Conservation (phyloP, 2,888 invertebrate genomes). For the Steinernema scapterisci region DNA sequence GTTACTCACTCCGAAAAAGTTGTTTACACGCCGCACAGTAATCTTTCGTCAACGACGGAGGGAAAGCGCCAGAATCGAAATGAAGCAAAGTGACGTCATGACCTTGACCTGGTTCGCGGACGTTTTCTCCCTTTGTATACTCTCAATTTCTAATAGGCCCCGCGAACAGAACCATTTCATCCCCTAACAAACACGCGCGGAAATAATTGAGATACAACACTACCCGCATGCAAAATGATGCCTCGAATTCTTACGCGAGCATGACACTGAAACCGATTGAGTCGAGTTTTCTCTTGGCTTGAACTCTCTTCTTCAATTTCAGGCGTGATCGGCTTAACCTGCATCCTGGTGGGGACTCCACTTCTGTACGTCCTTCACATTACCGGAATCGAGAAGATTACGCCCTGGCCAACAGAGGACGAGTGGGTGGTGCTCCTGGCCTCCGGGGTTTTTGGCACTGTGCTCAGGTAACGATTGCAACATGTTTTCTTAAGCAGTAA, state of each 20-base stretch:
- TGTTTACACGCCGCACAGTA: not conserved
- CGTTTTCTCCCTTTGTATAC: constrained; percentile 30
- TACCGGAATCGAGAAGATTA: constrained; percentile 74
- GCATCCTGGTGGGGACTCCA: constrained; percentile 85
- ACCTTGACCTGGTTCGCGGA: constrained; percentile 19
- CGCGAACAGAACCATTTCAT: not conserved
- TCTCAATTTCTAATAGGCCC: constrained; percentile 16
- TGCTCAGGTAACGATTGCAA: constrained; percentile 71
- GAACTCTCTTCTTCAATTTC: constrained; percentile 39
- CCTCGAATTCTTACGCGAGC: too few relatives aligned
- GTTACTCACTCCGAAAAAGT: not conserved
- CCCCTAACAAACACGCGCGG: not conserved
- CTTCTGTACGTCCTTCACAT: constrained; percentile 84
- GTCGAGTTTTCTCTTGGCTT: not conserved
- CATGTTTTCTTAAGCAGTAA: too few relatives aligned
- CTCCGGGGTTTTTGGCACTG: constrained; percentile 87
- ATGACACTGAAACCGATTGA: not conserved
- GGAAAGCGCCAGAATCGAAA: not conserved
- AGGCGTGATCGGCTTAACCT: constrained; percentile 93
- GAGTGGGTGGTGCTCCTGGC: constrained; percentile 70
- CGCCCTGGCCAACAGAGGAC: constrained; percentile 42
- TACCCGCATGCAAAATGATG: too few relatives aligned
- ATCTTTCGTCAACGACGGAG: not conserved
- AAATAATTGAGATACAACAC: not conserved
- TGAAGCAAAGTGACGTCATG: constrained; percentile 11